Base-by-base conservation (phyloP, 2,113 vertebrate genomes). In the Neodontobutis hainanensis region DNA sequence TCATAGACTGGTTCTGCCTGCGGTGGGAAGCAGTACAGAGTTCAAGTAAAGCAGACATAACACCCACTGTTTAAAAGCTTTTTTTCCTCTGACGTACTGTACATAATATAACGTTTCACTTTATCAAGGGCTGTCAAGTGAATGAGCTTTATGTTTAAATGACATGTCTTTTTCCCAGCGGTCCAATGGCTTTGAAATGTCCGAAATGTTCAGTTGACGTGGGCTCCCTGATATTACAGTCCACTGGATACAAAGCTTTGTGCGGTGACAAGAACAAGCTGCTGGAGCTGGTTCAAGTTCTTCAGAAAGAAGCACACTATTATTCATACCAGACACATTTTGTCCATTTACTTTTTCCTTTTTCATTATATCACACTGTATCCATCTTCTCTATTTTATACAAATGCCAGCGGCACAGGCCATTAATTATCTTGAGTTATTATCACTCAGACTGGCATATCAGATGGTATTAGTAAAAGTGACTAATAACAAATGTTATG, bases 1-100 rank as follows among this genome's bases (percentile, higher is more conserved):
- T 57, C 94, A 96, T 78, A 88, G 58, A 0, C 91, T 96, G 0
- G 90, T 95, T 27, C 91, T 94, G 34, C 90, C 94, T 0, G 75
- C 83, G 44, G 85, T 90, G 49, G 77, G 75, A 35, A 74, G 52
- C 16, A 78, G 35, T 45, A 0, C 68, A 10, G 80, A 87, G 52
- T 16, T 67, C 7, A 84, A 69, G 91, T 91, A 67, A 27, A 82
- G 86, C 79, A 5, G 16, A 64, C 8, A 8, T 9, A 1, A 15
- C n/a, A 9, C 10, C 8, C 34, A n/a, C 11, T 51, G 14, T 61
- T 32, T 46, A 61, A 64, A 50, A 16, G 15, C 27, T 5, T 35
- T 50, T 67, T 27, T 27, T 27, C 19, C 19, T 27, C 1, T 27
- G 19, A 27, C 19, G 42, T 43, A 11, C 38, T 27, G 35, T 5